Evolutionary conservation across 2,888 invertebrate genomes (phyloP), one percentile per base, ranked within the genome.

Genomic region (Vandiemenella viatica): DNA sequence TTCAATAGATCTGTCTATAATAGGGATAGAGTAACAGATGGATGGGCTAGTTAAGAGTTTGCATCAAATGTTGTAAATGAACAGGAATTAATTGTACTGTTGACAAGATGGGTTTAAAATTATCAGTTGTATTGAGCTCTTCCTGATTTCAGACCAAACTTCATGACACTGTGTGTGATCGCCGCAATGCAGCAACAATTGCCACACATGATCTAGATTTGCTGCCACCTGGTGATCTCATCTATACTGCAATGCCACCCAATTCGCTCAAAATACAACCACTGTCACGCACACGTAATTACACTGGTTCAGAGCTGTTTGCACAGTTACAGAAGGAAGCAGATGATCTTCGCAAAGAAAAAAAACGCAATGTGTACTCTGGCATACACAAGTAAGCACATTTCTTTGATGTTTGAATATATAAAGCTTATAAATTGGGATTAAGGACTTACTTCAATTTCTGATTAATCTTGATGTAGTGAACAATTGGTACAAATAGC

Each of bases 341-440:
- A 0, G 84, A 89, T 47, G 76, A 77, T 13, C 63, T 83, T n/a
- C 68, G 87, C 48, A 87, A 84, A 62, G 84, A 86, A 60, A 87
- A 87, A 66, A 89, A 89, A 63, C 73, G 87, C 43, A 86, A 80
- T 62, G 80, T 80, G 1, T 80, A 83, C 62, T 82, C 86, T 2
- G 88, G 89, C 4, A 79, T 89, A 55, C 84, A 89, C 61, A 86
- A 83, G 76, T 73, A 58, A 52, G 47, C 16, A 19, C 21, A 21
- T 19, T 42, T 42, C 4, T 20, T 7, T 40, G 4, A n/a, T 5
- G n/a, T 19, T 5, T 15, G 18, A 15, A 15, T 41, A 10, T 22
- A 10, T 16, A 22, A 1, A 2, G 32, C 10, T 50, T 32, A 3
- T 26, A 1, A 13, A 32, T n/a, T 32, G 32, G 8, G 5, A 7